Base-by-base conservation (phyloP, 2,113 vertebrate genomes). In the Cyanoliseus patagonus region DNA sequence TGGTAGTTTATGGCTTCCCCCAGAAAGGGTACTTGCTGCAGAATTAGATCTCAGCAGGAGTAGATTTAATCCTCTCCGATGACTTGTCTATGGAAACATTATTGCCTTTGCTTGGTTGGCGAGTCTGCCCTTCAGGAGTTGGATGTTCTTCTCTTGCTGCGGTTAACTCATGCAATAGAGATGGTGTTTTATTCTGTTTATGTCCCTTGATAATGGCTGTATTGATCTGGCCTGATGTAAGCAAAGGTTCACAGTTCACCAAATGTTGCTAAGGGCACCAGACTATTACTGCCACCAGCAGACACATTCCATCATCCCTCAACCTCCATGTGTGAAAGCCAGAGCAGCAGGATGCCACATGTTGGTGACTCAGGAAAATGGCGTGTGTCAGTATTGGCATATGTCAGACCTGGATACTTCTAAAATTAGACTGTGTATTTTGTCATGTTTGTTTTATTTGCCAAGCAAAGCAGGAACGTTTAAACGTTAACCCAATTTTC, bases 221-320 rank as follows among this genome's bases (percentile, higher is more conserved):
- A 96, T 97, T 93, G 97, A 97, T 95, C 96, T 74, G 93, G 33
- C 83, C 92, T 82, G 75, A 94, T 91, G 86, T 96, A 96, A 97
- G 88, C 94, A 95, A 80, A 95, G 80, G 94, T 95, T 96, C 92
- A 95, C 81, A 67, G 82, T 94, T 96, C 44, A 0, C 90, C 94
- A 92, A 74, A 79, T 67, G 93, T 83, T 85, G 78, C 95, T 79
- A 93, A 92, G 91, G 81, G 95, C 95, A 94, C 70, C 79, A 95
- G 95, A 67, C 81, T 95, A 87, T 96, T 96, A 19, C 93, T 95
- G 94, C 85, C 66, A 90, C 41, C 42, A 44, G 86, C 86, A 96
- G 96, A 95, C 59, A 5, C 86, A 69, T 94, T 96, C 92, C 92
- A 94, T 96, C 94, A 95, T 91, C 76, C 86, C 73, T 78, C 79